Evolutionary conservation across 2,888 invertebrate species (phyloP).

Genomic region (Temnothorax ravouxi): DNA sequence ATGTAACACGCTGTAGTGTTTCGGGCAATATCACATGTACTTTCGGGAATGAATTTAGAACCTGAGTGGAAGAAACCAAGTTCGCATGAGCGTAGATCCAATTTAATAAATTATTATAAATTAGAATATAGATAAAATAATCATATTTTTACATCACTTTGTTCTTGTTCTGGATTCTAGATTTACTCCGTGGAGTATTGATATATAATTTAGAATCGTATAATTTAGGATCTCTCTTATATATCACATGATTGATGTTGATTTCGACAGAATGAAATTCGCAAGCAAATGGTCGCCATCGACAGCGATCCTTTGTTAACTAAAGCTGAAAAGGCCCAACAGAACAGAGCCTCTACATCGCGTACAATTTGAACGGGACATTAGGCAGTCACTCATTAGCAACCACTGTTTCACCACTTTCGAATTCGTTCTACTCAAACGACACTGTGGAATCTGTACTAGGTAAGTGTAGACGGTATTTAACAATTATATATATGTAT

Average conservation of each 20-base stretch:
- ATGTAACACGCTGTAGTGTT: conserved; percentile 21
- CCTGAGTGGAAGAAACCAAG: not conserved
- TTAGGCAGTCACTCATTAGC: conserved; percentile 85
- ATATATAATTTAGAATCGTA: conserved; percentile 12
- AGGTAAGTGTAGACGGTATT: conserved; percentile 87
- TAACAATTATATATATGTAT: not conserved
- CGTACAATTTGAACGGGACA: conserved; percentile 87
- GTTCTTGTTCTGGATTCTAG: conserved; percentile 1
- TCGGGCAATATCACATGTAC: not conserved
- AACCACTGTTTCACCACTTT: conserved; percentile 87
- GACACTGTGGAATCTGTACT: conserved; percentile 93
- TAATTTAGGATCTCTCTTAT: not conserved
- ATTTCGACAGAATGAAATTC: conserved; percentile 86
- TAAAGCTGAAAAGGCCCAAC: conserved; percentile 89
- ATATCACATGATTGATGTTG: conserved; percentile 4
- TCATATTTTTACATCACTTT: not conserved
- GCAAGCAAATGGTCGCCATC: conserved; percentile 89
- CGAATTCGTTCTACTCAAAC: conserved; percentile 91
- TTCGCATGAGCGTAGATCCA: not conserved
- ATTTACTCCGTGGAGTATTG: not conserved
- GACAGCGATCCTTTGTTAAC: conserved; percentile 89
- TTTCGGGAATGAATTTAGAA: not conserved
- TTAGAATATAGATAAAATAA: not conserved
- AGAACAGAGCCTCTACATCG: conserved; percentile 89
- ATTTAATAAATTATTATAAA: not conserved